phyloP scores from a whole-genome alignment of 2,888 invertebrate species.

The Idaea aversata region DNA sequence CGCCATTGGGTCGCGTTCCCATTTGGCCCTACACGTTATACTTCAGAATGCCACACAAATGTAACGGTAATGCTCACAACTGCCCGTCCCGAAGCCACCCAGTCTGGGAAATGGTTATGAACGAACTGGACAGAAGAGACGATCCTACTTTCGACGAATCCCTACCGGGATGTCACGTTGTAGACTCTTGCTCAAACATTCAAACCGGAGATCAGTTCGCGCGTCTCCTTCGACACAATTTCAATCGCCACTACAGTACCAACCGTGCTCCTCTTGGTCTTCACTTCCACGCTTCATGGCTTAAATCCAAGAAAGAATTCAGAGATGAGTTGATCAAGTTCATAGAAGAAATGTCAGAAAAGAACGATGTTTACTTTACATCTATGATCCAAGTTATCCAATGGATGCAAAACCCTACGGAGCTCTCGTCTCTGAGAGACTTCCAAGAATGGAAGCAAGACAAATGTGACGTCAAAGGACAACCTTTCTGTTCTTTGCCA shows the following conservation, averaged over 20 bases:
- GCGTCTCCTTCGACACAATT: slow-evolving; percentile 94
- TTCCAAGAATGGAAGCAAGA: slow-evolving; percentile 97
- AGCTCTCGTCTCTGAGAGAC: slow-evolving; percentile 90
- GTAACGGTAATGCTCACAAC: slow-evolving; percentile 96
- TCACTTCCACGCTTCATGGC: slow-evolving; percentile 97
- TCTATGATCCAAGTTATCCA: slow-evolving; percentile 95
- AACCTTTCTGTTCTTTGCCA: slow-evolving; percentile 94
- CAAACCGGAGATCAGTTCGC: slow-evolving; percentile 95
- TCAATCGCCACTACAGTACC: slow-evolving; percentile 94
- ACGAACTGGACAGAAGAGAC: slow-evolving; percentile 95
- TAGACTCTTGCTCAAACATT: slow-evolving; percentile 96
- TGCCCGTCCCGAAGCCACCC: slow-evolving; percentile 95
- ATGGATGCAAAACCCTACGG: slow-evolving; percentile 98
- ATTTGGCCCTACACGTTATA: slow-evolving; percentile 99
- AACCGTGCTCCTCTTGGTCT: slow-evolving; percentile 96
- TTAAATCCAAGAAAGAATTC: slow-evolving; percentile 96
- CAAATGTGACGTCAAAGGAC: slow-evolving; percentile 96
- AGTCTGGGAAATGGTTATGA: slow-evolving; percentile 98
- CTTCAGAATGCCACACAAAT: slow-evolving; percentile 97
- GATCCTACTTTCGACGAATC: slow-evolving; percentile 96
- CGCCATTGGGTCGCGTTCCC: slow-evolving; percentile 92
- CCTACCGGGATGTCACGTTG: slow-evolving; percentile 96
- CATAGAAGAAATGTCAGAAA: slow-evolving; percentile 94
- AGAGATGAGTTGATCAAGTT: slow-evolving; percentile 94
- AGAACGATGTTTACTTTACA: slow-evolving; percentile 95